Evolutionary conservation across 64 coral and sea anemone genomes (phyloP).

Genomic region (Acropora tenuis): DNA sequence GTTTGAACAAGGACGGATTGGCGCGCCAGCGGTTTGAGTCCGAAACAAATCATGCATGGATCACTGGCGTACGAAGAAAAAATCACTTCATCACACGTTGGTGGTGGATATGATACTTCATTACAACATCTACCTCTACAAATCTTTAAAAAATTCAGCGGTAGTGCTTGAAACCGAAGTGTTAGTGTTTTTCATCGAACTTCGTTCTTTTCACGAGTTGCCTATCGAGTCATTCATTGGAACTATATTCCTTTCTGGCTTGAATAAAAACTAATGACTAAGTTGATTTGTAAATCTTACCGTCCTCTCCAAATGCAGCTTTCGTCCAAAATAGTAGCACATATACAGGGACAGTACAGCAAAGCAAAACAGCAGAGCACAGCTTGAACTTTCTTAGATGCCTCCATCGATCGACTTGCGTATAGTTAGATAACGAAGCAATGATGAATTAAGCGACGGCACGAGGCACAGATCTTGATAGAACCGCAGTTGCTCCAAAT

Average conservation of each 20-base stretch:
- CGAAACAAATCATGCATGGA: constrained; percentile 1
- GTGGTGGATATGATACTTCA: too few relatives aligned
- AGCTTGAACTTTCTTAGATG: not conserved
- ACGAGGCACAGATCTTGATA: constrained; percentile 26
- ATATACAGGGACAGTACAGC: not conserved
- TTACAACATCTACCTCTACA: too few relatives aligned
- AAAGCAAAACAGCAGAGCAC: constrained; percentile 6
- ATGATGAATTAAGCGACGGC: constrained; percentile 20
- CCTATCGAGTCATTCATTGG: not conserved
- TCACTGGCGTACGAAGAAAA: not conserved
- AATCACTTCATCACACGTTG: not conserved
- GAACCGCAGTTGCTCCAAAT: constrained; percentile 26
- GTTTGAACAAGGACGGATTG: not conserved
- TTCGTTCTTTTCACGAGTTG: constrained; percentile 5
- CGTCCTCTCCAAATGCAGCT: constrained; percentile 36
- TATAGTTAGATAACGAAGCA: not conserved
- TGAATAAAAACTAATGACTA: not conserved
- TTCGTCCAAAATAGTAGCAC: not conserved
- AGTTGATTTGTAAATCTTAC: not conserved
- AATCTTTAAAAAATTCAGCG: too few relatives aligned
- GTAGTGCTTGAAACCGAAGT: not conserved
- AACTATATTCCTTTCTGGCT: not conserved
- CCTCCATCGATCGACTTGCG: not conserved
- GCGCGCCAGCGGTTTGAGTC: not conserved
- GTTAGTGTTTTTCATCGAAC: not conserved